Conservation (phyloP, 2,888 invertebrate species). For the Phengaris alcon region DNA sequence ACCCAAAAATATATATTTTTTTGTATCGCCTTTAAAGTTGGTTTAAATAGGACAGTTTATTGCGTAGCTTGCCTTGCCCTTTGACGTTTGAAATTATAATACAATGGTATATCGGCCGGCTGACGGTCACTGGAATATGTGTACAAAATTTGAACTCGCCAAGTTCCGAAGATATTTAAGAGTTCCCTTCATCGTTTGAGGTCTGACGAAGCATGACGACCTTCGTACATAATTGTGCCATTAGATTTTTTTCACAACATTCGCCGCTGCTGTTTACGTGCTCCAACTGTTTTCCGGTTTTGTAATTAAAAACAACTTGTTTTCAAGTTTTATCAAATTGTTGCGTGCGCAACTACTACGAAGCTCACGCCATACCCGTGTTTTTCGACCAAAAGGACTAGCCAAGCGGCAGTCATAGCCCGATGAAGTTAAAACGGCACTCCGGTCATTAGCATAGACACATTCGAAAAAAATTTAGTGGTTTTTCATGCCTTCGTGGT, state of each 20-base stretch:
- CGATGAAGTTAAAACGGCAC: too few species aligned
- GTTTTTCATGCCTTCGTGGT: background rate
- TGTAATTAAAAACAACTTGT: background rate
- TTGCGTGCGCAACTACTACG: background rate
- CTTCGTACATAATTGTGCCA: background rate
- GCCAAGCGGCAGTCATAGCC: too few species aligned
- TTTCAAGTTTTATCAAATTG: background rate
- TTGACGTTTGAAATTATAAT: background rate
- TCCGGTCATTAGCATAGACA: too few species aligned
- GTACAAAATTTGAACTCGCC: background rate
- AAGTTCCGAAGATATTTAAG: background rate
- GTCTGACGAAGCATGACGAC: background rate
- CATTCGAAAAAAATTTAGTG: too few species aligned
- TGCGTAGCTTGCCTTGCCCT: background rate
- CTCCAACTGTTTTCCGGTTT: background rate
- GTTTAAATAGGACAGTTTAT: too few species aligned
- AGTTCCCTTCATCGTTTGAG: background rate
- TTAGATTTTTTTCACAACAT: constrained; percentile 2
- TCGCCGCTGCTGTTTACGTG: background rate
- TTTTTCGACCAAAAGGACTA: background rate
- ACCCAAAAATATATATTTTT: too few species aligned
- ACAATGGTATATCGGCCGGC: background rate
- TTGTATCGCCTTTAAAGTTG: too few species aligned
- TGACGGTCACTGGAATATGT: background rate
- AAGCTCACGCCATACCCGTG: background rate